Conservation (phyloP, 2,888 invertebrate species). For the Trilocha varians region DNA sequence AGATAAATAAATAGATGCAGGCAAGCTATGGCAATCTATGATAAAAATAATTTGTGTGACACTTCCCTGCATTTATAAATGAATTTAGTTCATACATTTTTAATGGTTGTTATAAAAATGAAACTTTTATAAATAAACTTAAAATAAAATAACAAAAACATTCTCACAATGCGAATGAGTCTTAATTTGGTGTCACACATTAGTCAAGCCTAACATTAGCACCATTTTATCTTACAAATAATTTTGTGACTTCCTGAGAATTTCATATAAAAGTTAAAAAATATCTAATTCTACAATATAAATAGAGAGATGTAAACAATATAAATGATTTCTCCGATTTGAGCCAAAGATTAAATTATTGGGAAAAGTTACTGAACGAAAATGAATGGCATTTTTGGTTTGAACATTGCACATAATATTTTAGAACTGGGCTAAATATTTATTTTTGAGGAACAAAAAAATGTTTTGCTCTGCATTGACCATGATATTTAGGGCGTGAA, state of each 20-base stretch:
- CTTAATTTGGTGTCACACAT: conserved; percentile 71
- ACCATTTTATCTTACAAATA: conserved; percentile 69
- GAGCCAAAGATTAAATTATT: conserved; percentile 59
- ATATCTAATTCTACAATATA: conserved; percentile 70
- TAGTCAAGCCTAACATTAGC: conserved; percentile 71
- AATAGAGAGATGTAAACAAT: conserved; percentile 61
- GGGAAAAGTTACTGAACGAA: conserved; percentile 54
- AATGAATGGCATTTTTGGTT: conserved; percentile 71
- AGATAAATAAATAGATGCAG: conserved; percentile 70
- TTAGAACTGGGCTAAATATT: conserved; percentile 12
- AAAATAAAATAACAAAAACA: conserved; percentile 69
- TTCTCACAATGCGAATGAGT: conserved; percentile 66
- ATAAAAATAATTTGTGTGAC: conserved; percentile 63
- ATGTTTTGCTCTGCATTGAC: conserved; percentile 55
- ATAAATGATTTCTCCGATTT: conserved; percentile 63
- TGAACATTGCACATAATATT: conserved; percentile 69
- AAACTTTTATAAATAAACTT: conserved; percentile 68
- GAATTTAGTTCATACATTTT: conserved; percentile 50
- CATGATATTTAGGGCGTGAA: conserved; percentile 45
- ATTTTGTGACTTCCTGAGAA: conserved; percentile 70
- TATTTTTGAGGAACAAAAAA: conserved; percentile 32
- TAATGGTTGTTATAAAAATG: conserved; percentile 68
- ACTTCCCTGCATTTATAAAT: conserved; percentile 66
- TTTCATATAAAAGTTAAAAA: conserved; percentile 70
- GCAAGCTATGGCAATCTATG: conserved; percentile 70